Percentiles rank a stretch among this genome's conserved stretches.
Conservation (phyloP, 2,797 vertebrate species). For the Hippoglossus hippoglossus region DNA sequence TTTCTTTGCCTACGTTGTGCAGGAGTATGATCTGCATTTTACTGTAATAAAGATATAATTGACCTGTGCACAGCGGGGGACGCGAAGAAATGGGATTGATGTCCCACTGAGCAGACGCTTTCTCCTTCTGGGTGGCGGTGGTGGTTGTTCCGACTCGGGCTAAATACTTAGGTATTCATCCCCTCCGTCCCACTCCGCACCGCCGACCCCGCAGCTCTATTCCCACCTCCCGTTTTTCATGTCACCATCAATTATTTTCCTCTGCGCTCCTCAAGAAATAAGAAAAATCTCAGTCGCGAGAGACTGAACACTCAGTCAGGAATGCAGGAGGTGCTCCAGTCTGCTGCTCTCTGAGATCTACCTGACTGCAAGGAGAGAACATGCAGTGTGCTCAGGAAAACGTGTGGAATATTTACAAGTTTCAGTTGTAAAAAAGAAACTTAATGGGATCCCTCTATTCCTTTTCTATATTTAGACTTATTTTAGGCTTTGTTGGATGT, state of each 20-base stretch:
- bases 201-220: conserved; percentile 24
- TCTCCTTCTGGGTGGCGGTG: conserved; percentile 47
- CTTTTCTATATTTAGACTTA: neutral
- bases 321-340: conserved; percentile 8
- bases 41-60: conserved; percentile 82
- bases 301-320: conserved; percentile 47
- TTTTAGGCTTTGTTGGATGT: neutral
- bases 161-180: conserved; percentile 64
- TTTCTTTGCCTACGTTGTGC: conserved; percentile 54
- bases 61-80: conserved; percentile 74
- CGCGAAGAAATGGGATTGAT: conserved; percentile 75
- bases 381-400: neutral
- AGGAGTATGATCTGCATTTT: conserved; percentile 77
- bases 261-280: conserved; percentile 49
- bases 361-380: neutral
- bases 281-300: conserved; percentile 40
- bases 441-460: no score
- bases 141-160: conserved; percentile 45
- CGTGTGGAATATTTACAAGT: no score
- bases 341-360: conserved; percentile 19
- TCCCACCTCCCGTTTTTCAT: conserved; percentile 56
- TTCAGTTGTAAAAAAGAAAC: no score
- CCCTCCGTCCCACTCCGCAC: conserved; percentile 36
- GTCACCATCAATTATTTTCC: conserved; percentile 75
- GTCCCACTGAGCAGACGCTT: conserved; percentile 69